These are phyloP conservation scores for Hyla sarda DNA, from an alignment of 2,113 vertebrate species.

Conservation along the genomic window DNA sequence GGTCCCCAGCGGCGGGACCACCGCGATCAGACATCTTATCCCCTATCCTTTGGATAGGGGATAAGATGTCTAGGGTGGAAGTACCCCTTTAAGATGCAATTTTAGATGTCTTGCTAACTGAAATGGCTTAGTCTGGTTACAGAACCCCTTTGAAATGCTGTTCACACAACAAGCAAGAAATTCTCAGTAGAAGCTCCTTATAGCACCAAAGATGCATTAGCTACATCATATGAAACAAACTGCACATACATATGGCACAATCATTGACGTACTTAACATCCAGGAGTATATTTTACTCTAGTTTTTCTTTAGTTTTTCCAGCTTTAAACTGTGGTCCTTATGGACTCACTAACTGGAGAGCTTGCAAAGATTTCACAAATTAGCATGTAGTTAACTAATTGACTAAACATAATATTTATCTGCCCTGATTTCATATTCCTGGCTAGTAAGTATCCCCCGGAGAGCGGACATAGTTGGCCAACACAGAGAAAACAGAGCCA, in stretches of 20 bases:
- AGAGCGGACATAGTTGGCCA: conserved; percentile 10
- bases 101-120: too few relatives aligned
- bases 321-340: not conserved
- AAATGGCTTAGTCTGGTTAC: too few relatives aligned
- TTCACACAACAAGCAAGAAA: not conserved
- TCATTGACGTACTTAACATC: not conserved
- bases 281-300: not conserved
- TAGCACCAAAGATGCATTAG: too few relatives aligned
- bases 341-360: not conserved
- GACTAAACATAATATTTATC: conserved; percentile 31
- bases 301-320: not conserved
- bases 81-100: too few relatives aligned
- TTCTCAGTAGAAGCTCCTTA: not conserved
- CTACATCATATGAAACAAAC: not conserved
- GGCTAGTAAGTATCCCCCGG: not conserved
- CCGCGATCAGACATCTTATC: too few relatives aligned
- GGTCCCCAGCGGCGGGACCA: too few relatives aligned
- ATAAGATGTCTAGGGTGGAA: too few relatives aligned
- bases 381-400: conserved; percentile 23
- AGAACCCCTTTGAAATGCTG: not conserved
- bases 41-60: too few relatives aligned
- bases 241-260: not conserved
- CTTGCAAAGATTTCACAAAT: conserved; percentile 15
- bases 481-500: not conserved
- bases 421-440: conserved; percentile 17